Evolutionary conservation across 2,797 vertebrate species (phyloP).

Genomic region (Bucorvus abyssinicus): DNA sequence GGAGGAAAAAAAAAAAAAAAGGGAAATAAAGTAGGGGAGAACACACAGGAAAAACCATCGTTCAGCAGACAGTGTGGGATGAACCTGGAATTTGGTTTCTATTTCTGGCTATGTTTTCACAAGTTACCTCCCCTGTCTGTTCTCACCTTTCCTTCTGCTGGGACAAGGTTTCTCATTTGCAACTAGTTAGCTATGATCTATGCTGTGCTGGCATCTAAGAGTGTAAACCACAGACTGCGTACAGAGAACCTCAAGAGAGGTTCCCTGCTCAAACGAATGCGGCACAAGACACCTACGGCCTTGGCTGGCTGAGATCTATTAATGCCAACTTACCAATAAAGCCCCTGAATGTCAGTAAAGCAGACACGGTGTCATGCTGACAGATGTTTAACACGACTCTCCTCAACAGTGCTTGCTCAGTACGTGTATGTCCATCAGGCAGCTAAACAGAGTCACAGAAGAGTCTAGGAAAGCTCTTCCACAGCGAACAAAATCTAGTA

Average conservation of each 20-base stretch:
- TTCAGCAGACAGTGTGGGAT: not conserved
- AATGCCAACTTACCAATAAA: not conserved
- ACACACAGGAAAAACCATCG: not conserved
- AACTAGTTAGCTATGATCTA: not conserved
- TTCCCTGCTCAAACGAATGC: not conserved
- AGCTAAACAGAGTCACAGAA: not conserved
- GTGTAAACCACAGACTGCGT: rapidly evolving
- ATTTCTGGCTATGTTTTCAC: not conserved
- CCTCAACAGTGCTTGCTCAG: not conserved
- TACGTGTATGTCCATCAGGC: not conserved
- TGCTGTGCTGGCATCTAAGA: not conserved
- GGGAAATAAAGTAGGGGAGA: not conserved
- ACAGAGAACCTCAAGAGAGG: not conserved
- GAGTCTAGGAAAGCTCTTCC: not conserved
- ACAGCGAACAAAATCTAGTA: not conserved
- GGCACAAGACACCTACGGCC: not conserved
- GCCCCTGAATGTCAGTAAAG: not conserved
- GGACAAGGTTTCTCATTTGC: not conserved
- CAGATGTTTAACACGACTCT: not conserved
- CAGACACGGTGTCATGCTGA: not conserved
- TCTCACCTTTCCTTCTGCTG: not conserved
- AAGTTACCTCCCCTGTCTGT: not conserved
- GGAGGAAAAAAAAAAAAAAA: too few species aligned
- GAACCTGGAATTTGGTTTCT: not conserved
- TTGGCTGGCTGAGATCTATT: not conserved